These are phyloP conservation scores for Callospermophilus lateralis DNA, from an alignment of 2,113 vertebrate species.

Conservation along the genomic window DNA sequence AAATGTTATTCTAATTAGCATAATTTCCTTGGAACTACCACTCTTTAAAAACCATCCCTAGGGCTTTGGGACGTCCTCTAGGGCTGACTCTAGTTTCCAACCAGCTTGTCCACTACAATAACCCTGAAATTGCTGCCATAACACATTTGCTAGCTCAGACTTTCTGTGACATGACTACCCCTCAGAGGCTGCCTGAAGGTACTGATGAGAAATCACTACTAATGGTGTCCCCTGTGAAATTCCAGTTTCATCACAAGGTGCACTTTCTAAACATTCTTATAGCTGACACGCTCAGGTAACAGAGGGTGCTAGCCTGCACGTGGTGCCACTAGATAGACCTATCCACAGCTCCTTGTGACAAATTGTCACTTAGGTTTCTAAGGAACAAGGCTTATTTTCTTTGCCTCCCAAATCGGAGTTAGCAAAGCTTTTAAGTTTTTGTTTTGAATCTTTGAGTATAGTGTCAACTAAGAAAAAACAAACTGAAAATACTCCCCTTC, in stretches of 20 bases:
- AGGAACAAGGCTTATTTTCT: too few species aligned
- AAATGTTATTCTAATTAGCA: not conserved
- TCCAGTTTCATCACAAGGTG: not conserved
- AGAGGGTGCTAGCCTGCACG: not conserved
- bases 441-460: too few species aligned
- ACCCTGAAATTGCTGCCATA: not conserved
- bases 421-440: too few species aligned
- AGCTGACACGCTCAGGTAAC: not conserved
- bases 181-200: not conserved
- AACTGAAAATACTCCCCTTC: too few species aligned
- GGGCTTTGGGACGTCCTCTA: accelerated
- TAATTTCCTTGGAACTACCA: not conserved
- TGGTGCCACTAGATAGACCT: not conserved
- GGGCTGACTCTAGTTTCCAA: not conserved
- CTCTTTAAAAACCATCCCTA: not conserved
- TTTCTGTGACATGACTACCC: too few species aligned
- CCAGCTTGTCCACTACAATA: not conserved
- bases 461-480: too few species aligned
- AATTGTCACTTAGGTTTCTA: not conserved
- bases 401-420: too few species aligned
- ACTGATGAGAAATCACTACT: not conserved
- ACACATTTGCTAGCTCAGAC: not conserved
- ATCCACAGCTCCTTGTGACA: not conserved
- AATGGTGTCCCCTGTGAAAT: not conserved
- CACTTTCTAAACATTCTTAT: not conserved